Evolutionary conservation across 2,888 invertebrate genomes (phyloP), one percentile per base, ranked within the genome.

Genomic region (Eupithecia subfuscata): DNA sequence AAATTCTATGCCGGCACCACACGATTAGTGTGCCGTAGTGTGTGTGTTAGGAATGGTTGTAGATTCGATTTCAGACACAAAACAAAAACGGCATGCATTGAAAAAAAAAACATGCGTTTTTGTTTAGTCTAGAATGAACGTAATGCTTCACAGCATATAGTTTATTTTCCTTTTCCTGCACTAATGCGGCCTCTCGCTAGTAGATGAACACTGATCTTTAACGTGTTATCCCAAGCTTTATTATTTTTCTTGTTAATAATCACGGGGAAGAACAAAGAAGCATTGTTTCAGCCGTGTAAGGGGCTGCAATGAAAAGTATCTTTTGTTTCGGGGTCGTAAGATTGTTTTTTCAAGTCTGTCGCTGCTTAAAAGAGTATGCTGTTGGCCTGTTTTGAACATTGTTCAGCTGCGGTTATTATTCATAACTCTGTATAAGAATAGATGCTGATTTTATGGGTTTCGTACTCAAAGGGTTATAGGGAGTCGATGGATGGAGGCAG

Each of bases 271-370:
- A 88, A 90, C 90, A 90, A 90, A 87, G 89, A 81, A 75, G 84
- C 84, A 89, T 90, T 90, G 90, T 90, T 84, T 75, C 77, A 76
- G 79, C 80, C 84, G 86, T 87, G 86, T 89, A 90, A 90, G 88
- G 83, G 89, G 87, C 60, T 70, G 68, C 81, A 89, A 87, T 86
- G 85, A 88, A 86, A 85, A 87, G 88, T 85, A 85, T 84, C 85
- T 85, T 88, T 90, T 89, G 89, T 90, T 89, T 87, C 82, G 83
- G 84, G 86, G 85, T 87, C 87, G 83, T 80, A 82, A 82, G 80
- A 82, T 79, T 78, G 76, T 73, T 80, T 75, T 81, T 82, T 60
- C 60, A 71, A 70, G 80, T 65, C 65, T 81, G 79, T 81, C 78
- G 74, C 84, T 83, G 82, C 82, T 83, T 81, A 83, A 83, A 83